Evolutionary conservation across 2,113 vertebrate genomes (phyloP).

Genomic region (Motacilla tschutschensis): DNA sequence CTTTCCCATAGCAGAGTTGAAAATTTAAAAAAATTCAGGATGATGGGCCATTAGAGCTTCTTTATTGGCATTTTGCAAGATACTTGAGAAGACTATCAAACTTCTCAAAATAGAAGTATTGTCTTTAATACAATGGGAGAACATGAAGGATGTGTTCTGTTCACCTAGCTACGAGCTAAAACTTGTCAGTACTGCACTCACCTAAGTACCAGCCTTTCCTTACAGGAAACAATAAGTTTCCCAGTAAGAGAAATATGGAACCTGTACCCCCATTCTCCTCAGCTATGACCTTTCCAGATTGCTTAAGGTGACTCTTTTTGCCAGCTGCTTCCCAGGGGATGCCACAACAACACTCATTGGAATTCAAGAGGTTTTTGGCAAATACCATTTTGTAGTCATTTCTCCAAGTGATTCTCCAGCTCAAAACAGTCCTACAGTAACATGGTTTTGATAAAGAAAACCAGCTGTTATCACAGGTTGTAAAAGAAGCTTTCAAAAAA

Average conservation of each 20-base stretch:
- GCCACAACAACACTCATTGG: background rate
- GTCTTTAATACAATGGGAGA: background rate
- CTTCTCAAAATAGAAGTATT: background rate
- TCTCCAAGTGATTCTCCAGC: background rate
- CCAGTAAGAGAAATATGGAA: background rate
- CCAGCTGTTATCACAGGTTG: background rate
- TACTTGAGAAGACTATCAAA: background rate
- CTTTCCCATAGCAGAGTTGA: background rate
- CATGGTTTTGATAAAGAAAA: background rate
- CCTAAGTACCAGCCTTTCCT: background rate
- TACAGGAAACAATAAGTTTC: background rate
- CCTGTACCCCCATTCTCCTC: background rate
- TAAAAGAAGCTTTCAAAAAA: background rate
- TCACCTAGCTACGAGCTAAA: background rate
- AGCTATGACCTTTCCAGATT: background rate
- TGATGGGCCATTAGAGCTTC: background rate
- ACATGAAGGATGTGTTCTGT: background rate
- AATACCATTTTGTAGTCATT: background rate
- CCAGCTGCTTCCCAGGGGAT: background rate
- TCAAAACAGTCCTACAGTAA: background rate
- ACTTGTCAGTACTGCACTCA: background rate
- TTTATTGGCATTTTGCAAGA: background rate
- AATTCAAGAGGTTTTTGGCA: background rate
- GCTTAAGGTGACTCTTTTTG: background rate
- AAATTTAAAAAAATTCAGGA: background rate